These are phyloP conservation scores for Pomacea maculata DNA, from an alignment of 1,140 invertebrate genomes.

Conservation along the genomic window DNA sequence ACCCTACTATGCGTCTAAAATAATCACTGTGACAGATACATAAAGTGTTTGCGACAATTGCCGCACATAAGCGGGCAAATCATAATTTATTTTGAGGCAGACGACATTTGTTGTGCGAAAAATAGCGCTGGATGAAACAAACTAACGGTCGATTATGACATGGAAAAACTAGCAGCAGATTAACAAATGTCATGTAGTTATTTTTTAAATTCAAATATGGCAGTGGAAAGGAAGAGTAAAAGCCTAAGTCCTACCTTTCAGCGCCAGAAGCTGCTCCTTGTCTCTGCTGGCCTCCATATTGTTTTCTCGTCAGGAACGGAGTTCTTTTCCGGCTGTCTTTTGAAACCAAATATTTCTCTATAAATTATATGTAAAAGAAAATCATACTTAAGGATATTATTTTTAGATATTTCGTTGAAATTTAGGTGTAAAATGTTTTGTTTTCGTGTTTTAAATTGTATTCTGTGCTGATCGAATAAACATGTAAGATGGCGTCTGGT, in stretches of 20 bases:
- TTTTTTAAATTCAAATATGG: background rate
- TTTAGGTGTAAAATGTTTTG: too few species aligned
- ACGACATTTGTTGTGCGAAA: too few species aligned
- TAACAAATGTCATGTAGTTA: background rate
- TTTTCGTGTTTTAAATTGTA: background rate
- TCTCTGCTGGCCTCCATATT: constrained; percentile 52
- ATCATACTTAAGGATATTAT: background rate
- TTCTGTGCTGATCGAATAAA: constrained; percentile 21
- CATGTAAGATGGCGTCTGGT: constrained; percentile 27
- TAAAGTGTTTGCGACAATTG: too few species aligned
- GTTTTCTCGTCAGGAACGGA: constrained; percentile 4
- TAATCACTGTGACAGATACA: too few species aligned
- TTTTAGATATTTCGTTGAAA: background rate
- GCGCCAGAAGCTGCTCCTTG: constrained; percentile 52
- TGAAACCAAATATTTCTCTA: background rate
- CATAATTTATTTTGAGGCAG: too few species aligned
- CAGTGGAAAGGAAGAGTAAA: constrained; percentile 2
- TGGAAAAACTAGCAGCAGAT: too few species aligned
- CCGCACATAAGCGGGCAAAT: too few species aligned
- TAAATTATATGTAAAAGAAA: background rate
- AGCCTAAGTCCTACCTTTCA: constrained; percentile 48
- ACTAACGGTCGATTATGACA: too few species aligned
- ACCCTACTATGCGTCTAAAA: too few species aligned
- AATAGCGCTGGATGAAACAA: too few species aligned
- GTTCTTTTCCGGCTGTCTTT: background rate